A percentile compares a stretch with the other conserved stretches of the same genome.
Evolutionary conservation across 2,797 vertebrate species (phyloP).

Genomic region (Helicolenus hilgendorfi): DNA sequence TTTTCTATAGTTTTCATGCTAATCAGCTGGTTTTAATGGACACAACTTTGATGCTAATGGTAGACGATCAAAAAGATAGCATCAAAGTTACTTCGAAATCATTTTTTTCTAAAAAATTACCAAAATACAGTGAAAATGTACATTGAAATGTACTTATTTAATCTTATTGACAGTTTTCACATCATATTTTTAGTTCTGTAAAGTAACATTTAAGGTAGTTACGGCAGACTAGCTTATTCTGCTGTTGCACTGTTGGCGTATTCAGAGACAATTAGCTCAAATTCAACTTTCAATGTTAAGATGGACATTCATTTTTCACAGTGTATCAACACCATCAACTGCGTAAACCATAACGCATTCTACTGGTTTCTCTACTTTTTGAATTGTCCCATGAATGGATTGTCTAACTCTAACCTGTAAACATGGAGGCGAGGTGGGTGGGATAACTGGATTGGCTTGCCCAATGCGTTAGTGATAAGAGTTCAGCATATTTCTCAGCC

Average conservation of each 20-base stretch:
- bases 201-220: background rate
- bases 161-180: background rate
- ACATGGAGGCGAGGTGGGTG: constrained; percentile 48
- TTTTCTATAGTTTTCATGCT: background rate
- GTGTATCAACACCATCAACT: constrained; percentile 12
- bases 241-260: background rate
- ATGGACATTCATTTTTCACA: constrained; percentile 45
- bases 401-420: constrained; percentile 73
- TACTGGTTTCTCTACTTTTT: constrained; percentile 28
- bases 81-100: background rate
- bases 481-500: constrained; percentile 51
- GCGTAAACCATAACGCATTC: constrained; percentile 29
- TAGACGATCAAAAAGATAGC: background rate
- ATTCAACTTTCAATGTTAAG: constrained; percentile 6
- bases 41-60: background rate
- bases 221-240: background rate
- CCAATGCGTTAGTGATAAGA: constrained; percentile 22
- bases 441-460: constrained; percentile 42
- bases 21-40: background rate
- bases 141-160: background rate
- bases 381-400: constrained; percentile 65
- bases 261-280: background rate
- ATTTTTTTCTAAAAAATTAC: background rate
- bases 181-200: background rate
- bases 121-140: background rate